Conservation (phyloP, 2,113 vertebrate genomes). For the Gobiocypris rarus region DNA sequence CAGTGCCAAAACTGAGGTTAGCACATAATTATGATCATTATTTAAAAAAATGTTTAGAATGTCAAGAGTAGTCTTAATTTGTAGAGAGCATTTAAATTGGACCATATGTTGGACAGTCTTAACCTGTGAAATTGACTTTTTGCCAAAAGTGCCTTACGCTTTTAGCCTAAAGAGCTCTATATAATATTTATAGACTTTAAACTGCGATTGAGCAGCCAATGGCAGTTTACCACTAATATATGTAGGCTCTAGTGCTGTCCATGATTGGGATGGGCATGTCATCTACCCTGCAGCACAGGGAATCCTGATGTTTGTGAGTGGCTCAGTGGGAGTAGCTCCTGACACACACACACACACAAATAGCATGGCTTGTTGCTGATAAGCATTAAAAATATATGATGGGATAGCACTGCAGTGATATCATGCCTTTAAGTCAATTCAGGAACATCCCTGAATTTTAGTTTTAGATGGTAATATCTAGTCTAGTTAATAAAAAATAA, state of each 20-base stretch:
- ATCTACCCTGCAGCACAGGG: slow-evolving; percentile 7
- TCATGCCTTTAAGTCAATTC: slow-evolving; percentile 18
- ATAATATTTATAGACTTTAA: slow-evolving; percentile 20
- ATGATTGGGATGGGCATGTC: slow-evolving; percentile 5
- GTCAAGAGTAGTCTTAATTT: neutral
- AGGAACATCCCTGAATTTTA: neutral
- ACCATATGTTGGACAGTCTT: neutral
- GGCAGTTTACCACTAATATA: slow-evolving; percentile 1
- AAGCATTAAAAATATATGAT: slow-evolving; percentile 37
- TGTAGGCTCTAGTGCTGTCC: neutral
- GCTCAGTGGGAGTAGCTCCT: slow-evolving; percentile 30
- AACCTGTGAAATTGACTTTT: neutral
- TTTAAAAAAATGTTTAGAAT: neutral
- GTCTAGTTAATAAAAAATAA: neutral
- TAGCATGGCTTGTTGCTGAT: slow-evolving; percentile 11
- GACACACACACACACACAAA: slow-evolving; percentile 21
- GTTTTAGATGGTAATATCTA: neutral
- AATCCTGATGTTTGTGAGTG: slow-evolving; percentile 40
- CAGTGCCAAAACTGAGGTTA: no score
- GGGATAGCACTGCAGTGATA: neutral
- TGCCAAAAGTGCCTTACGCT: neutral
- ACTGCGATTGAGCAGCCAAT: neutral
- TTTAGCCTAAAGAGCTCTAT: slow-evolving; percentile 8
- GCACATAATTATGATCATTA: no score
- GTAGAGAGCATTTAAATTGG: neutral